Conservation (phyloP, 2,113 vertebrate species). For the Rhynchomys soricoides region DNA sequence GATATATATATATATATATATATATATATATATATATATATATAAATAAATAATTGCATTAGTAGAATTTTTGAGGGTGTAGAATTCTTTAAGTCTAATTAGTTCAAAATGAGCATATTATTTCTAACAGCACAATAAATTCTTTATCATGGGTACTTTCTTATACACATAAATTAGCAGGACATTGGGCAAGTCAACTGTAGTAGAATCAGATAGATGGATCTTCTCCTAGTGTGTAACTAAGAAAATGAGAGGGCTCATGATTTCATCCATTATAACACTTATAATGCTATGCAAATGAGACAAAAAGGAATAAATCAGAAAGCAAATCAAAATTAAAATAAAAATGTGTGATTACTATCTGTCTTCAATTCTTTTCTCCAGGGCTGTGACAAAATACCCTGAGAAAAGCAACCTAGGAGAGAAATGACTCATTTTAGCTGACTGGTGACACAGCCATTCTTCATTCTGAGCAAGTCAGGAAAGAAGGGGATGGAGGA, state of each 20-base stretch:
- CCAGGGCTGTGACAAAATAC: not conserved
- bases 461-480: too few species aligned
- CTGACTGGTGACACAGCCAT: not conserved
- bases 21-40: too few species aligned
- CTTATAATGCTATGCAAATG: not conserved
- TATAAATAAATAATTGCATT: conserved; percentile 59
- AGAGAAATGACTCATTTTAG: not conserved
- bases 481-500: not conserved
- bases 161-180: conserved; percentile 34
- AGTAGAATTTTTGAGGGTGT: not conserved
- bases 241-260: not conserved
- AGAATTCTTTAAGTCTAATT: conserved; percentile 58
- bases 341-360: conserved; percentile 2
- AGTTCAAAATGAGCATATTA: not conserved
- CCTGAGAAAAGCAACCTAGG: not conserved
- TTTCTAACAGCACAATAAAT: conserved; percentile 26
- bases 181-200: not conserved
- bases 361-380: not conserved
- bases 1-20: too few species aligned
- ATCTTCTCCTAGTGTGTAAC: conserved; percentile 27
- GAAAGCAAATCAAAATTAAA: conserved; percentile 48
- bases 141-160: not conserved
- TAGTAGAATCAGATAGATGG: conserved; percentile 9
- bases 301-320: conserved; percentile 34
- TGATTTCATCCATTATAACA: not conserved